phyloP scores from a whole-genome alignment of 2,888 invertebrate species.

The Xestia rhomboidea region DNA sequence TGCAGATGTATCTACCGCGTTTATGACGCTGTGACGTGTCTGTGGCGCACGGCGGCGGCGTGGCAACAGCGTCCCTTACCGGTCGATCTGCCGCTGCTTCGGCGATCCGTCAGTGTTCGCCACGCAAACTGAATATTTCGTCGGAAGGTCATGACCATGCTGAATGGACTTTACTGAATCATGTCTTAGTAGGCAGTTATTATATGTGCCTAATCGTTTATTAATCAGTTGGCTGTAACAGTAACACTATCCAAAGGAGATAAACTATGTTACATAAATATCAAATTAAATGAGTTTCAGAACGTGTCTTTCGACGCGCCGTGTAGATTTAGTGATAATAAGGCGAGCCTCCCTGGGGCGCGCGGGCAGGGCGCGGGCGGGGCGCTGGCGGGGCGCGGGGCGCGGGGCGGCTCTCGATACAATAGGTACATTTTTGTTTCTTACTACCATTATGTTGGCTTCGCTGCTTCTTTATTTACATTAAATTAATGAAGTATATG shows the following conservation, averaged over 20 bases:
- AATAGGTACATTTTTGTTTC: constrained; percentile 26
- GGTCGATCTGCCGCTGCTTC: background rate
- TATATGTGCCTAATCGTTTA: background rate
- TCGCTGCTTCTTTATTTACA: constrained; percentile 21
- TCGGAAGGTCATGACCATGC: background rate
- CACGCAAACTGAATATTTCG: background rate
- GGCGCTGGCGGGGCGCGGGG: background rate
- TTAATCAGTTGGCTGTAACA: constrained; percentile 4
- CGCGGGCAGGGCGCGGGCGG: background rate
- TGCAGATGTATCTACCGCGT: background rate
- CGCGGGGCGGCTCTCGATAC: constrained; percentile 36
- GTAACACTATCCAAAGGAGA: constrained; percentile 11
- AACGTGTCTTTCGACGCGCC: constrained; percentile 26
- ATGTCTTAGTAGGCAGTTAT: background rate
- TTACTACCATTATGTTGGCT: constrained; percentile 29
- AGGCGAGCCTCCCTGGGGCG: constrained; percentile 32
- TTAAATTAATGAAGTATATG: constrained; percentile 33
- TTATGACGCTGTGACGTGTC: background rate
- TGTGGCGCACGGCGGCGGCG: background rate
- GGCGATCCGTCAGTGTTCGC: background rate
- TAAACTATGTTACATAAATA: constrained; percentile 21
- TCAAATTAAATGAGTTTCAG: constrained; percentile 34
- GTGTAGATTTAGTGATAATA: constrained; percentile 42
- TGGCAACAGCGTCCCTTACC: background rate
- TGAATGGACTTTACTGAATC: background rate